Conservation (phyloP, 2,888 invertebrate species). For the Scaptomyza cyrtandrae region DNA sequence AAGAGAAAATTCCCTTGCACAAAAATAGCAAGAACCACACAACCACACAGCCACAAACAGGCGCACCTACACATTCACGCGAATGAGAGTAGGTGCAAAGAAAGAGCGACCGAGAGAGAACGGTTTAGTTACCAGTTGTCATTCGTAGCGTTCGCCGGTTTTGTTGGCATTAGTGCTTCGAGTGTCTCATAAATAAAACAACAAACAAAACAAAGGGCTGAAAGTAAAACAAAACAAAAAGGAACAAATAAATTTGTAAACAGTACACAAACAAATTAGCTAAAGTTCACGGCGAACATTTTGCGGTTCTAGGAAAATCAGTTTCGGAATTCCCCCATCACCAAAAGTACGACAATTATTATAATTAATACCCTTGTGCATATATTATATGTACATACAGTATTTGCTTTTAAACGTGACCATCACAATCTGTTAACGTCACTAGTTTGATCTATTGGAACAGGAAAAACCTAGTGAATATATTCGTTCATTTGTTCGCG, state of each 20-base stretch:
- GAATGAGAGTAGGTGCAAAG: conserved; percentile 24
- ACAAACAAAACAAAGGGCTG: conserved; percentile 1
- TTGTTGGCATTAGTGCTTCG: conserved; percentile 17
- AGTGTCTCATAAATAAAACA: conserved; percentile 30
- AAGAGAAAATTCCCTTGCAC: conserved; percentile 30
- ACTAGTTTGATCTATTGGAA: neutral
- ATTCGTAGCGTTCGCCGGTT: conserved; percentile 44
- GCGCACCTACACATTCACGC: conserved; percentile 8
- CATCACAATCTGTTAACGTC: conserved; percentile 9
- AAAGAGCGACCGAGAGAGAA: conserved; percentile 26
- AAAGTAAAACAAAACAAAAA: conserved; percentile 1
- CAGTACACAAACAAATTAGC: conserved; percentile 1
- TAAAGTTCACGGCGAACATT: conserved; percentile 11
- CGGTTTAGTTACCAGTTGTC: conserved; percentile 45
- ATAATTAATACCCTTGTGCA: neutral
- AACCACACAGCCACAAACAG: conserved; percentile 10
- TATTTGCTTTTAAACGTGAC: conserved; percentile 6
- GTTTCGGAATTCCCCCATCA: conserved; percentile 37
- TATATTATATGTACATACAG: neutral
- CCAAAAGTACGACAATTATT: conserved; percentile 32
- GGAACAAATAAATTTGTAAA: conserved; percentile 10
- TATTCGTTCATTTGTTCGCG: neutral
- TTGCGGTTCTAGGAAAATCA: conserved; percentile 15
- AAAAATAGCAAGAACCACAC: conserved; percentile 13
- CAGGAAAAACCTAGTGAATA: conserved; percentile 19